These are phyloP conservation scores for Nebria ingens DNA, from an alignment of 1,140 invertebrate species.

Conservation along the genomic window DNA sequence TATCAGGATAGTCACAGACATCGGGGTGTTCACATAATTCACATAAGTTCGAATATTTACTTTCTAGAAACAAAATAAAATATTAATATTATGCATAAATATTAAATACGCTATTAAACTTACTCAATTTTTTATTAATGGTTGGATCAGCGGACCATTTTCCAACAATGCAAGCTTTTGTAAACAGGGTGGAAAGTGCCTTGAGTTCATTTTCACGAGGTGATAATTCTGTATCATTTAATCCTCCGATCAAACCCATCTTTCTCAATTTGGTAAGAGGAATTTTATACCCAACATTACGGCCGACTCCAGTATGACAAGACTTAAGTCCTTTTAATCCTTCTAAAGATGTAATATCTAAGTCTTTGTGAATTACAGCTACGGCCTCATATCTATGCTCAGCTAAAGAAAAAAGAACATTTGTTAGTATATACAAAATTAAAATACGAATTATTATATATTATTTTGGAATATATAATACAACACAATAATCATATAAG, in stretches of 20 bases:
- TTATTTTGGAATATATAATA: too few relatives aligned
- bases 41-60: slow-evolving; percentile 61
- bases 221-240: slow-evolving; percentile 53
- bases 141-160: slow-evolving; percentile 63
- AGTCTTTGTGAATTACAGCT: slow-evolving; percentile 59
- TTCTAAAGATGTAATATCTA: slow-evolving; percentile 49
- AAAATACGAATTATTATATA: too few relatives aligned
- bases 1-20: slow-evolving; percentile 70
- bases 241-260: slow-evolving; percentile 49
- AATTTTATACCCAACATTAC: slow-evolving; percentile 70
- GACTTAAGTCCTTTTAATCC: slow-evolving; percentile 60
- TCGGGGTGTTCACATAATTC: slow-evolving; percentile 59
- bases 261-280: slow-evolving; percentile 62
- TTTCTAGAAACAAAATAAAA: slow-evolving; percentile 40
- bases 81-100: neutral
- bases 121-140: slow-evolving; percentile 57
- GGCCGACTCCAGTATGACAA: slow-evolving; percentile 68
- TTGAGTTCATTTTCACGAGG: slow-evolving; percentile 65
- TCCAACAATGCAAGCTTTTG: slow-evolving; percentile 65
- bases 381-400: slow-evolving; percentile 68
- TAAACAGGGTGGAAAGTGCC: slow-evolving; percentile 60
- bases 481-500: too few relatives aligned
- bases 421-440: neutral
- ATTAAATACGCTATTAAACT: slow-evolving; percentile 26
- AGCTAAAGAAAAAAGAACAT: slow-evolving; percentile 35